A percentile compares a stretch with the other conserved stretches of the same genome.
Evolutionary conservation across 2,888 invertebrate species (phyloP).

Genomic region (Euclidia mi): DNA sequence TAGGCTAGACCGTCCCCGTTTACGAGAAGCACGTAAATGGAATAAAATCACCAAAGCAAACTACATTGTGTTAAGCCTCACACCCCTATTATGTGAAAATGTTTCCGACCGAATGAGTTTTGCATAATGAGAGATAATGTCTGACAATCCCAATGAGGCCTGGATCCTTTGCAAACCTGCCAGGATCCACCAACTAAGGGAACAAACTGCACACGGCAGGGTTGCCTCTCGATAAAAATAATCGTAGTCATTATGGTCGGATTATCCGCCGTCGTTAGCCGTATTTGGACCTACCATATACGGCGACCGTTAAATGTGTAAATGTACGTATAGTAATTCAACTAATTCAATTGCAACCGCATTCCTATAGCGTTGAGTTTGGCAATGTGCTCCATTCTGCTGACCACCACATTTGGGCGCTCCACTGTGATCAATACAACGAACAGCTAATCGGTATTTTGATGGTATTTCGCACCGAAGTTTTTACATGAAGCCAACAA

Average conservation of each 20-base stretch:
- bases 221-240: conserved; percentile 48
- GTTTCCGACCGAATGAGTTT: conserved; percentile 43
- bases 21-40: conserved; percentile 11
- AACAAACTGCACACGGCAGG: conserved; percentile 38
- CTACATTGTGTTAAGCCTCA: conserved; percentile 20
- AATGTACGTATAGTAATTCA: conserved; percentile 34
- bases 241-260: conserved; percentile 32
- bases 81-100: conserved; percentile 43
- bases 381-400: conserved; percentile 46
- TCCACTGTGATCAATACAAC: conserved; percentile 36
- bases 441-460: conserved; percentile 34
- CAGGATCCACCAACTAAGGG: conserved; percentile 26
- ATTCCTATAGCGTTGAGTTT: conserved; percentile 45
- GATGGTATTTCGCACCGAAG: conserved; percentile 3
- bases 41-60: conserved; percentile 39
- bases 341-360: conserved; percentile 49
- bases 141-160: conserved; percentile 49
- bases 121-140: conserved; percentile 51
- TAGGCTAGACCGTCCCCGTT: conserved; percentile 1
- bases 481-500: too few relatives aligned
- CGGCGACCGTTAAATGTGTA: conserved; percentile 22
- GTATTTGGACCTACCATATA: conserved; percentile 23
- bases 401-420: conserved; percentile 39
- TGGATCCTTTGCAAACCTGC: conserved; percentile 39
- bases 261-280: conserved; percentile 37